A percentile compares a stretch with the other conserved stretches of the same genome.
Evolutionary conservation across 1,140 invertebrate genomes (phyloP).

Genomic region (Procambarus virginalis): DNA sequence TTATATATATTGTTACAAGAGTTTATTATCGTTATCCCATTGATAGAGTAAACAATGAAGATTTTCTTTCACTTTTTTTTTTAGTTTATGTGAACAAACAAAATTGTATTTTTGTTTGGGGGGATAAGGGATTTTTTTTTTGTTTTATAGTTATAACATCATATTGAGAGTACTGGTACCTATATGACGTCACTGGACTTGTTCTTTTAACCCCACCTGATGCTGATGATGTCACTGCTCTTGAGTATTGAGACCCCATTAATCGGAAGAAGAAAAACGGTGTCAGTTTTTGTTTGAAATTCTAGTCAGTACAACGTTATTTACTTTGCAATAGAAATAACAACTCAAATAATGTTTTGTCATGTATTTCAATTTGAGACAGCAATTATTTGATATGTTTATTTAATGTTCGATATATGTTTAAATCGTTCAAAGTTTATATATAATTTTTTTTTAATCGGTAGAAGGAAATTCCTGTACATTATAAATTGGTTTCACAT

Average conservation of each 20-base stretch:
- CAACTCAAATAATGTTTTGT: constrained; percentile 35
- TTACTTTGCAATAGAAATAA: constrained; percentile 62
- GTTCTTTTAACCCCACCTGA: constrained; percentile 33
- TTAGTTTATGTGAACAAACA: too few relatives aligned
- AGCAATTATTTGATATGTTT: constrained; percentile 36
- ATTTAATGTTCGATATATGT: constrained; percentile 47
- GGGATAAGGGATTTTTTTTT: too few relatives aligned
- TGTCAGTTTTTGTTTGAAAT: constrained; percentile 64
- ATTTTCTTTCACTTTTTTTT: too few relatives aligned
- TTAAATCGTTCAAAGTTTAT: constrained; percentile 62
- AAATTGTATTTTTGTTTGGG: too few relatives aligned
- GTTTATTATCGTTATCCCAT: too few relatives aligned
- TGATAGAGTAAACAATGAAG: too few relatives aligned
- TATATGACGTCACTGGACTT: constrained; percentile 53
- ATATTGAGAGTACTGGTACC: constrained; percentile 2
- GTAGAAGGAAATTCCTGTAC: constrained; percentile 44
- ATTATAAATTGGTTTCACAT: not conserved
- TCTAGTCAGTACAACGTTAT: constrained; percentile 66
- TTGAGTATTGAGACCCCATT: constrained; percentile 2
- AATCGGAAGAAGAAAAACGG: not conserved
- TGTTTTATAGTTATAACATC: too few relatives aligned
- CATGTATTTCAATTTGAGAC: constrained; percentile 38
- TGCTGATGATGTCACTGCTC: constrained; percentile 28
- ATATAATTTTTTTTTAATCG: constrained; percentile 48
- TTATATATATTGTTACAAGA: too few relatives aligned